Evolutionary conservation across 2,888 invertebrate species (phyloP), one percentile per base, ranked within the genome.

Genomic region (Empis livida): DNA sequence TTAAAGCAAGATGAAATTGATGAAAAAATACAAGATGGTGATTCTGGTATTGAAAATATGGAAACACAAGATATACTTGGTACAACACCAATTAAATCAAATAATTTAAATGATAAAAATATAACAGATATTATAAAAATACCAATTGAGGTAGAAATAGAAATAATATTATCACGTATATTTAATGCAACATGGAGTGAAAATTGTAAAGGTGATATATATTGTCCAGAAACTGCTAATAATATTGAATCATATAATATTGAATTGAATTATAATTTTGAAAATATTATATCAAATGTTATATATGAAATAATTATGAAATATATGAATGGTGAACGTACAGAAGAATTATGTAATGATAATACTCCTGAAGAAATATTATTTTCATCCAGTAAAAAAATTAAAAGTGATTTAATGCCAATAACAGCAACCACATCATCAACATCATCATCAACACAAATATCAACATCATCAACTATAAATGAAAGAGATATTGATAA

Each of bases 21-120:
- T 56, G 77, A 77, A 49, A 70, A 46, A 46, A 44, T 17, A 32
- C 45, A 46, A 43, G 82, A 81, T 62, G 78, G 79, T 32, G 82
- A 82, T 64, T 81, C 82, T 9, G 81, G 82, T 16, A 80, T 82
- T 58, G 84, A 84, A 64, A 82, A 79, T 56, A 84, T 84, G 84
- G 84, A 84, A 65, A 73, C 68, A 49, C 61, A 60, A 52, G 57
- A 57, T 43, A 55, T 41, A 39, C 11, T 54, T 23, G 44, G 48
- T 43, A 49, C 55, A 42, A n/a, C 14, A 23, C 37, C 39, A 5
- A 20, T 42, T 10, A 27, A 30, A 23, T 42, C 11, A 42, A 30
- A 23, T 11, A 10, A 43, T 20, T 46, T 17, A 15, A 27, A 32
- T 43, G 45, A 45, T 23, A 40, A 41, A 15, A 20, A 11, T 10